These are phyloP conservation scores for Pachymerium ferrugineum DNA, from an alignment of 2,888 invertebrate species.

Conservation along the genomic window DNA sequence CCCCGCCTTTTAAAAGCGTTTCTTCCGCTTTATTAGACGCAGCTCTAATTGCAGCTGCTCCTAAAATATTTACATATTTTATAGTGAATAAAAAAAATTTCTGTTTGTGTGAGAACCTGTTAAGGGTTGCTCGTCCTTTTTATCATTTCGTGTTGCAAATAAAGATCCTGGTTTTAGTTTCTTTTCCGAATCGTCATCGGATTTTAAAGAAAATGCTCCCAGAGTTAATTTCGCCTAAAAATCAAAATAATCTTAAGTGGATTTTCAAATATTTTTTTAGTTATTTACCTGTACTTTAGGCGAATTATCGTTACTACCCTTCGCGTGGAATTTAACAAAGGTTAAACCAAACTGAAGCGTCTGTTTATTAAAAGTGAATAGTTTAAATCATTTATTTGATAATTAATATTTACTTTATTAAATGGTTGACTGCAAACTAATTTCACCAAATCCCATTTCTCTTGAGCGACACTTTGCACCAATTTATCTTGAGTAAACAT, in stretches of 20 bases:
- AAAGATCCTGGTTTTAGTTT: slow-evolving; percentile 58
- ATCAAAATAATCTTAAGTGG: not conserved
- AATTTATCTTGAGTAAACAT: slow-evolving; percentile 63
- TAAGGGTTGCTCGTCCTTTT: slow-evolving; percentile 28
- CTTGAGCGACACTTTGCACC: slow-evolving; percentile 52
- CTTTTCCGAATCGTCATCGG: slow-evolving; percentile 54
- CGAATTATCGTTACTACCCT: slow-evolving; percentile 38
- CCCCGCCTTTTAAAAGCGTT: not conserved
- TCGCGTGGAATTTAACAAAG: slow-evolving; percentile 63
- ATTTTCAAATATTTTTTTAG: not conserved
- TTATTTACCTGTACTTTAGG: slow-evolving; percentile 15
- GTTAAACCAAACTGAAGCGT: slow-evolving; percentile 72
- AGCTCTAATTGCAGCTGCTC: not conserved
- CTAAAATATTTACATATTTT: not conserved
- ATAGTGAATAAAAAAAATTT: not conserved
- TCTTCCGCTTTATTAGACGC: not conserved
- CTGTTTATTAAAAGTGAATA: slow-evolving; percentile 39
- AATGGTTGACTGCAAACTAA: slow-evolving; percentile 82
- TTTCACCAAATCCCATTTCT: slow-evolving; percentile 78
- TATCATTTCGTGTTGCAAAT: slow-evolving; percentile 56
- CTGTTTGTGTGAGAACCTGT: no score
- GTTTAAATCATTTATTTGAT: slow-evolving; percentile 12
- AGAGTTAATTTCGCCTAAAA: slow-evolving; percentile 36
- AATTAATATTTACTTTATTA: slow-evolving; percentile 53
- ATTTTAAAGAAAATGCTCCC: slow-evolving; percentile 44